Conservation (phyloP, 2,797 vertebrate genomes). For the Danio aesculapii region DNA sequence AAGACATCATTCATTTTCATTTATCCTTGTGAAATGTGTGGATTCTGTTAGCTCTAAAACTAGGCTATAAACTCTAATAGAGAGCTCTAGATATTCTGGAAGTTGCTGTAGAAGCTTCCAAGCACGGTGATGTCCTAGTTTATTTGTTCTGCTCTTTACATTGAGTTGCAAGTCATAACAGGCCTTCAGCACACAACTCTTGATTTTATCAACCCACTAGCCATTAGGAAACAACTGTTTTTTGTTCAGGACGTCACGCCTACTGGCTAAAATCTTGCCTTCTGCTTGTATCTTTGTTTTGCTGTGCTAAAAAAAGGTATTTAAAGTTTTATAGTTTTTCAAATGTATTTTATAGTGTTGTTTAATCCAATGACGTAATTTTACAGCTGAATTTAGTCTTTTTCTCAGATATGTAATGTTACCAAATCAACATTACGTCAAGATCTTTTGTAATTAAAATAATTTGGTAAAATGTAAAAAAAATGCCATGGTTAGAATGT, state of each 20-base stretch:
- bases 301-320: too few species aligned
- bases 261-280: background rate
- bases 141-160: background rate
- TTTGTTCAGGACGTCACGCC: background rate
- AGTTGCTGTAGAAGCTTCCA: conserved; percentile 4
- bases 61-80: background rate
- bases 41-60: background rate
- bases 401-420: too few species aligned
- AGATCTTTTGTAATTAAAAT: too few species aligned
- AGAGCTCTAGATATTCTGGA: conserved; percentile 7
- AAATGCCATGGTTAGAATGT: too few species aligned
- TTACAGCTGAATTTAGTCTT: too few species aligned
- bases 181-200: background rate
- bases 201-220: background rate
- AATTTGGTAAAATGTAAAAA: too few species aligned
- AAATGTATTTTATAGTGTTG: too few species aligned
- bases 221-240: background rate
- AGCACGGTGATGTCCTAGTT: conserved; percentile 1
- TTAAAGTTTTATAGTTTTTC: too few species aligned
- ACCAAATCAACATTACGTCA: too few species aligned
- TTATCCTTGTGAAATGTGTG: background rate
- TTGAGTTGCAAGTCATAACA: conserved; percentile 18
- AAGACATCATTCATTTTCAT: background rate
- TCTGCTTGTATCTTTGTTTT: background rate
- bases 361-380: too few species aligned